These are phyloP conservation scores for Drosophila mimica DNA, from an alignment of 2,888 invertebrate genomes.

Conservation along the genomic window DNA sequence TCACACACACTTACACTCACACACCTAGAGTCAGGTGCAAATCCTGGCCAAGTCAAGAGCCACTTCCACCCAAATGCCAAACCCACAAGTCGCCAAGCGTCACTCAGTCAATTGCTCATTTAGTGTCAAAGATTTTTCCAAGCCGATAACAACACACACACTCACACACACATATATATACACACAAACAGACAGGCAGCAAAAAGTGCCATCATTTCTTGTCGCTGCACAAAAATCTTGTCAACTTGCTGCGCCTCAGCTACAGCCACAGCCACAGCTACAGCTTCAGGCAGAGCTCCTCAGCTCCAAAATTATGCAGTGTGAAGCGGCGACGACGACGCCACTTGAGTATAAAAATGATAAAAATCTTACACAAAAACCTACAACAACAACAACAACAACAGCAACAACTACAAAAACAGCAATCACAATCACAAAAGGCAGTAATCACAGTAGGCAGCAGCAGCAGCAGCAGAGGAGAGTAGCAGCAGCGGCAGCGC, in stretches of 20 bases:
- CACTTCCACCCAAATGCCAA: slow-evolving; percentile 24
- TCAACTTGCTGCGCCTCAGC: slow-evolving; percentile 63
- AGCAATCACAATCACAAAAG: slow-evolving; percentile 47
- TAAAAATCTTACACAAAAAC: slow-evolving; percentile 62
- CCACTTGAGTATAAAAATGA: slow-evolving; percentile 78
- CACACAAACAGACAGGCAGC: slow-evolving; percentile 2
- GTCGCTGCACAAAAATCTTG: slow-evolving; percentile 80
- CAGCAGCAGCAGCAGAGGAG: background rate
- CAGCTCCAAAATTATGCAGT: slow-evolving; percentile 78
- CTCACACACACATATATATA: slow-evolving; percentile 29
- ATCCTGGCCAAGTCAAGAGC: slow-evolving; percentile 67
- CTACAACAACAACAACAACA: slow-evolving; percentile 45
- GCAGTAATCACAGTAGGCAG: slow-evolving; percentile 58
- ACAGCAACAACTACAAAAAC: slow-evolving; percentile 24
- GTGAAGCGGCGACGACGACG: slow-evolving; percentile 77
- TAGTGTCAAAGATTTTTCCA: slow-evolving; percentile 81
- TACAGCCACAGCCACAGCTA: slow-evolving; percentile 1
- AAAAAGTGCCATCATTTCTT: slow-evolving; percentile 76
- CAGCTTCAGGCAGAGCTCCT: slow-evolving; percentile 17
- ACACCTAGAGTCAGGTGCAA: slow-evolving; percentile 54
- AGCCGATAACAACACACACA: slow-evolving; percentile 50
- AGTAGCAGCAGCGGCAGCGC: background rate
- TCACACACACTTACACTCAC: background rate
- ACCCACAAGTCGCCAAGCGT: slow-evolving; percentile 50
- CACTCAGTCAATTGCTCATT: slow-evolving; percentile 80